Conservation (phyloP, 2,113 vertebrate species). For the Glaucidium brasilianum region DNA sequence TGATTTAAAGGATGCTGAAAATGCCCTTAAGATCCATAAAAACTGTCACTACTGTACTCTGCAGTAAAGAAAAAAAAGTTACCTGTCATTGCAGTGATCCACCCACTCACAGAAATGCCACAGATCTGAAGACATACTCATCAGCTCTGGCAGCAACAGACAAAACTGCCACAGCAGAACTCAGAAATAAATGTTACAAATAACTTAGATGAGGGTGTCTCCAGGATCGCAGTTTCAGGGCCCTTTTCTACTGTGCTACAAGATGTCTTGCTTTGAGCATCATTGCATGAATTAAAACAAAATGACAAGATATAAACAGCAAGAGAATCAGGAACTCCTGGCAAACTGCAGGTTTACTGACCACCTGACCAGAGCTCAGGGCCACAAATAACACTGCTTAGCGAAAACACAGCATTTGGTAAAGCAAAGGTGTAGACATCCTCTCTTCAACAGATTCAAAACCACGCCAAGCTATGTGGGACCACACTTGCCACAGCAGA, state of each 20-base stretch:
- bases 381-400: not conserved
- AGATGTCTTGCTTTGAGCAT: not conserved
- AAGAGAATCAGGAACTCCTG: not conserved
- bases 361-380: not conserved
- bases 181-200: not conserved
- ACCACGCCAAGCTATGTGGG: not conserved
- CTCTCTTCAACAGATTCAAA: not conserved
- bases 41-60: not conserved
- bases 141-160: not conserved
- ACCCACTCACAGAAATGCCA: slow-evolving; percentile 13
- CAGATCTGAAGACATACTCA: not conserved
- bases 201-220: not conserved
- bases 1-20: not conserved
- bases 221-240: not conserved
- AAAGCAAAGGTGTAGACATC: not conserved
- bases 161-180: not conserved
- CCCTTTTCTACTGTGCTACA: not conserved
- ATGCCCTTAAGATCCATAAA: not conserved
- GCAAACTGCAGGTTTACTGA: not conserved
- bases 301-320: not conserved
- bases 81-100: not conserved
- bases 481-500: not conserved
- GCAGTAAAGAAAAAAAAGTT: not conserved
- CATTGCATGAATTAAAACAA: not conserved
- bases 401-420: not conserved